Evolutionary conservation across 64 coral and sea anemone species (phyloP).

Genomic region (Pachyseris speciosa): DNA sequence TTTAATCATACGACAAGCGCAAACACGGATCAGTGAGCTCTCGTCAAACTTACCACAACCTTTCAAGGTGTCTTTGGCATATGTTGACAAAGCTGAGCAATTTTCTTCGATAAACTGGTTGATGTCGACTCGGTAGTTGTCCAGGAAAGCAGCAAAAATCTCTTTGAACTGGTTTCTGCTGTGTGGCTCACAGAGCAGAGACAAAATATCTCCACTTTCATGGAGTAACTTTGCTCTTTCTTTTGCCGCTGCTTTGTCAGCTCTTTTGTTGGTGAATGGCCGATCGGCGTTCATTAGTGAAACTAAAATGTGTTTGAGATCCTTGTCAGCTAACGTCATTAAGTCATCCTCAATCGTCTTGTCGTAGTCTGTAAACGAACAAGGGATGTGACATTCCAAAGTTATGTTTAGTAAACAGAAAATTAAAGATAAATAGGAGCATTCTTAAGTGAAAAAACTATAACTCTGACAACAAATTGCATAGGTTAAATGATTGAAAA

Average conservation of each 20-base stretch:
- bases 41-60: slow-evolving; percentile 42
- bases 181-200: slow-evolving; percentile 44
- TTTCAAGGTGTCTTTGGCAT: slow-evolving; percentile 28
- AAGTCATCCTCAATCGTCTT: slow-evolving; percentile 49
- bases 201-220: slow-evolving; percentile 26
- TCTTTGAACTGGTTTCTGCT: slow-evolving; percentile 66
- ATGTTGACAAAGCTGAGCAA: background rate
- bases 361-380: slow-evolving; percentile 25
- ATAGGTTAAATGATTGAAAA: too few relatives aligned
- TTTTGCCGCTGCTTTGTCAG: slow-evolving; percentile 46
- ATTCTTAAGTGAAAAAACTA: too few relatives aligned
- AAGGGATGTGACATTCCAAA: background rate
- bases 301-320: slow-evolving; percentile 36
- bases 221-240: slow-evolving; percentile 40
- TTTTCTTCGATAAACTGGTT: slow-evolving; percentile 58
- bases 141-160: slow-evolving; percentile 51
- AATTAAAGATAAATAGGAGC: background rate
- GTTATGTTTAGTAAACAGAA: background rate
- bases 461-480: too few relatives aligned
- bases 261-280: slow-evolving; percentile 20
- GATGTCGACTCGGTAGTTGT: slow-evolving; percentile 3
- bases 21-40: background rate
- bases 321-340: slow-evolving; percentile 6
- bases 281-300: slow-evolving; percentile 11
- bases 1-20: background rate